Conservation (phyloP, 2,113 vertebrate genomes). For the Arvicanthis niloticus region DNA sequence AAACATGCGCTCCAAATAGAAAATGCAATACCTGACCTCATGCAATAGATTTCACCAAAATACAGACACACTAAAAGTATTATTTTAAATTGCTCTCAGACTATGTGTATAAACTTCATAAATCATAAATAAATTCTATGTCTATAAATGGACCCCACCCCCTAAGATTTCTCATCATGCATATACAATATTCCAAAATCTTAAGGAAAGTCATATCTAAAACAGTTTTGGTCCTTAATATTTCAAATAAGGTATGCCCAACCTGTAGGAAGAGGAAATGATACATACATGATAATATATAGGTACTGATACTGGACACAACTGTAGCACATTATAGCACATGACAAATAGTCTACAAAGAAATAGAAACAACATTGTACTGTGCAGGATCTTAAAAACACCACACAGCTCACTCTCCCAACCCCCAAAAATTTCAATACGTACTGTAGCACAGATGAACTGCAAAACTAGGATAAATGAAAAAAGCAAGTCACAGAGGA, state of each 20-base stretch:
- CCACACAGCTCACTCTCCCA: background rate
- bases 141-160: background rate
- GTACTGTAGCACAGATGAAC: background rate
- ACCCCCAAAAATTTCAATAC: background rate
- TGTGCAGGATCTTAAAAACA: background rate
- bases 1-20: background rate
- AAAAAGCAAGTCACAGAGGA: background rate
- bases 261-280: background rate
- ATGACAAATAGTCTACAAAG: slow-evolving; percentile 22
- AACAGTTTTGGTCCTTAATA: background rate
- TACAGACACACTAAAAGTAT: background rate
- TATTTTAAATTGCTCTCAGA: background rate
- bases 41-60: background rate
- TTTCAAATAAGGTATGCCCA: background rate
- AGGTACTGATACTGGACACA: background rate
- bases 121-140: background rate
- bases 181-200: background rate
- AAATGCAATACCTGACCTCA: background rate
- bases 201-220: background rate
- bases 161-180: background rate
- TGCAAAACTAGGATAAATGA: background rate
- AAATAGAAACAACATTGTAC: background rate
- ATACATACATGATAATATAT: background rate
- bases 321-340: background rate
- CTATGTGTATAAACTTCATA: background rate